Percentiles rank a stretch among this genome's conserved stretches.
phyloP scores from a whole-genome alignment of 2,888 invertebrate genomes.

The Cerceris rybyensis region DNA sequence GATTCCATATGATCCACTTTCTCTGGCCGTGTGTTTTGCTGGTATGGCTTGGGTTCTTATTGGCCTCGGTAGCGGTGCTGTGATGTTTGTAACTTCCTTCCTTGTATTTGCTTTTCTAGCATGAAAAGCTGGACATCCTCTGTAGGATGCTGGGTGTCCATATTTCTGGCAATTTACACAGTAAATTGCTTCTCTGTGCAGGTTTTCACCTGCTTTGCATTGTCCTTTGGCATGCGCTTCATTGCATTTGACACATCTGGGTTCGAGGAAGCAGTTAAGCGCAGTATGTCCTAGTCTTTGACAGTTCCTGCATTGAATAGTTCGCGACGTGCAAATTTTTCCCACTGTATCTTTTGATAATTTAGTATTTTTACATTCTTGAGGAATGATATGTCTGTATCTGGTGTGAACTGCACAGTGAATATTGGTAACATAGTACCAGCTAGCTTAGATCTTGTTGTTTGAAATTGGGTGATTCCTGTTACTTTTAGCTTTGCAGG shows the following conservation, averaged over 20 bases:
- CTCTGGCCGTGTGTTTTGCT: too few species aligned
- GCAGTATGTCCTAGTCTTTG: neutral
- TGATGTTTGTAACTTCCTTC: too few species aligned
- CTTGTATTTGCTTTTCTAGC: too few species aligned
- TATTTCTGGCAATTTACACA: neutral
- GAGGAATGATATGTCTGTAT: neutral
- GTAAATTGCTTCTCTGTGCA: neutral
- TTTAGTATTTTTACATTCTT: neutral
- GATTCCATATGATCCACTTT: too few species aligned
- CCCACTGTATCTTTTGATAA: neutral
- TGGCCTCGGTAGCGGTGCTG: too few species aligned
- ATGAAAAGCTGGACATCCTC: too few species aligned
- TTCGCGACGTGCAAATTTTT: neutral
- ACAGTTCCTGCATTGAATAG: neutral
- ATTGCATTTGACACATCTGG: neutral
- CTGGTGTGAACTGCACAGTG: neutral
- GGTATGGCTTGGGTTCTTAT: too few species aligned
- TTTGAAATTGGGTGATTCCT: neutral
- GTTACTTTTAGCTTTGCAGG: slow-evolving; percentile 4
- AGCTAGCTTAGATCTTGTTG: neutral
- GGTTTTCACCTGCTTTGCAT: neutral
- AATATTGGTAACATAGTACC: neutral
- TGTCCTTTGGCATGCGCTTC: neutral
- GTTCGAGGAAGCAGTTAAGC: neutral
- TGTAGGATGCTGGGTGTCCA: too few species aligned